Evolutionary conservation across 2,888 invertebrate genomes (phyloP).

Genomic region (Spilosoma lubricipeda): DNA sequence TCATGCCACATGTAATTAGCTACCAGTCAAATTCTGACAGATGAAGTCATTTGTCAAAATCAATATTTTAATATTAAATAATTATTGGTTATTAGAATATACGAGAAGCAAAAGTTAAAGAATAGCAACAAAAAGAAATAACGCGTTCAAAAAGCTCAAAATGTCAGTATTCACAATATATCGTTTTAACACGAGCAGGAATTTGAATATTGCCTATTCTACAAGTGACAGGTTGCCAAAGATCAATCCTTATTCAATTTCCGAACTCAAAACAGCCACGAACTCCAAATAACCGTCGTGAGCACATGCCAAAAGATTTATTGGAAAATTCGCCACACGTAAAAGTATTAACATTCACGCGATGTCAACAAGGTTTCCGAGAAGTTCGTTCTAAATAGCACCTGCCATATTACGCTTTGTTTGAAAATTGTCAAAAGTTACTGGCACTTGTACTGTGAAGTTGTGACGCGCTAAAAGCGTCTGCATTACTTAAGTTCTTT

Average conservation of each 20-base stretch:
- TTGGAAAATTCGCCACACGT: constrained; percentile 38
- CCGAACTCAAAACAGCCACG: constrained; percentile 22
- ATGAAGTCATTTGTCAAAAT: not conserved
- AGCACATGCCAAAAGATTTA: constrained; percentile 46
- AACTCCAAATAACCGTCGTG: constrained; percentile 21
- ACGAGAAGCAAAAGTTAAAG: not conserved
- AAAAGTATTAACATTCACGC: constrained; percentile 59
- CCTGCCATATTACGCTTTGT: constrained; percentile 60
- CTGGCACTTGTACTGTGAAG: constrained; percentile 48
- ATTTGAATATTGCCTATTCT: constrained; percentile 7
- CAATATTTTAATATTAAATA: not conserved
- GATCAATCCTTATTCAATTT: constrained; percentile 18
- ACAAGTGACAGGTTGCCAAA: constrained; percentile 10
- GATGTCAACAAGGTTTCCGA: constrained; percentile 46
- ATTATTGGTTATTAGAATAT: not conserved
- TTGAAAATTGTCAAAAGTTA: constrained; percentile 58
- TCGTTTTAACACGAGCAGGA: not conserved
- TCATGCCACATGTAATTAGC: too few species aligned
- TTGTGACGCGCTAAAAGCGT: constrained; percentile 36
- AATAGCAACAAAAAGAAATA: not conserved
- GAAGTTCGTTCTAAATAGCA: constrained; percentile 57
- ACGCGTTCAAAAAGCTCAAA: not conserved
- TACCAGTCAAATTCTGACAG: not conserved
- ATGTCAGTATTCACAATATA: not conserved
- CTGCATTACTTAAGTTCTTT: constrained; percentile 22